phyloP scores from a whole-genome alignment of 1,140 invertebrate species.

The Aphis craccivora region DNA sequence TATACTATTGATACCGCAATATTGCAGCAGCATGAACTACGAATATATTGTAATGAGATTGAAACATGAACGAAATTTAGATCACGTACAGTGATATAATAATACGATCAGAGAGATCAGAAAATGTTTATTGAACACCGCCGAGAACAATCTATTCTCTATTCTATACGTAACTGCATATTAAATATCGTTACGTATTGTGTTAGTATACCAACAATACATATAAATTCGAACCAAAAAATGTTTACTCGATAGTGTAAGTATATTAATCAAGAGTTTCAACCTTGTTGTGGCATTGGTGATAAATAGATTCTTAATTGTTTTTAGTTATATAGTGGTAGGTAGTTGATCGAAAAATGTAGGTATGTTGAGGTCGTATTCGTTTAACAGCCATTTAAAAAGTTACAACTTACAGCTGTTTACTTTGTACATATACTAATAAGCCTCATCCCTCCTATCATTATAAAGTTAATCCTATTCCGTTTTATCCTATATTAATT shows the following conservation, averaged over 20 bases:
- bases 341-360: neutral
- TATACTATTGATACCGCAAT: neutral
- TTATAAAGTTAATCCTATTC: neutral
- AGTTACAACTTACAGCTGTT: constrained; percentile 6
- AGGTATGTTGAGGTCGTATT: neutral
- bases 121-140: neutral
- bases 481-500: neutral
- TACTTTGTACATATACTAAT: neutral
- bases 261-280: neutral
- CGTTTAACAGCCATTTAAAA: neutral
- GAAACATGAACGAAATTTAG: neutral
- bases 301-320: neutral
- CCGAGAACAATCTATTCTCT: no score
- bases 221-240: no score
- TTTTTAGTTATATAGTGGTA: neutral
- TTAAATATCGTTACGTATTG: no score
- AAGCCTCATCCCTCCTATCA: neutral
- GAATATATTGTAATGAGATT: neutral
- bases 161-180: no score
- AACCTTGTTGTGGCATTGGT: neutral
- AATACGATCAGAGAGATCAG: neutral
- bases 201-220: no score
- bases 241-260: neutral
- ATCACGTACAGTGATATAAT: neutral
- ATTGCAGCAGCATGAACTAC: neutral